A percentile compares a stretch with the other conserved stretches of the same genome.
Conservation (phyloP, 2,113 vertebrate genomes). For the Ophthalmolycus amberensis region DNA sequence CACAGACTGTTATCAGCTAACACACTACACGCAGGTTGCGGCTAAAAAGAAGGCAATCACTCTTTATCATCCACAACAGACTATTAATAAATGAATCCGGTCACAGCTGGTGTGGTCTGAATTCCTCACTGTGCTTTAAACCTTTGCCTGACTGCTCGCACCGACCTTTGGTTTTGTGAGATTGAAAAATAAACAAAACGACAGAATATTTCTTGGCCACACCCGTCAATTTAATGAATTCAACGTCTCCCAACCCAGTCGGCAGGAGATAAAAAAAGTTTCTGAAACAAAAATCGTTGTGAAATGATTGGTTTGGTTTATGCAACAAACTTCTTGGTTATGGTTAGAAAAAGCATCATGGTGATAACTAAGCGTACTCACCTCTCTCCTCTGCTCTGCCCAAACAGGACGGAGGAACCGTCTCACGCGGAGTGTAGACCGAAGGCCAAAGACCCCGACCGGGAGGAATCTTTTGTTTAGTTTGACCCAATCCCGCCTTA, state of each 20-base stretch:
- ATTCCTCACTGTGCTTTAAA: neutral
- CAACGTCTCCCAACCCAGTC: neutral
- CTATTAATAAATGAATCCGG: neutral
- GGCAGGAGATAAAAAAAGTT: neutral
- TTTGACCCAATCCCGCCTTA: too few species aligned
- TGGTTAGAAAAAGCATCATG: neutral
- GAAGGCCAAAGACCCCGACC: too few species aligned
- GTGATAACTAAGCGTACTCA: too few species aligned
- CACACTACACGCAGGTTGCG: neutral
- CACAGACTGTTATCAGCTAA: neutral
- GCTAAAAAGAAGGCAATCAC: neutral
- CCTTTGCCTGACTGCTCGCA: neutral
- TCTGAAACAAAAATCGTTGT: neutral
- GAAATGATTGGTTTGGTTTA: neutral
- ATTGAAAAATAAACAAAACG: neutral
- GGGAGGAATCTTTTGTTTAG: too few species aligned
- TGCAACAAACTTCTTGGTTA: neutral
- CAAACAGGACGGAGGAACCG: too few species aligned
- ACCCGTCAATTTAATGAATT: neutral
- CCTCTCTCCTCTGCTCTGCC: too few species aligned
- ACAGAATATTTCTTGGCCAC: neutral
- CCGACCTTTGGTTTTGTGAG: neutral
- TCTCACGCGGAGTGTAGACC: too few species aligned
- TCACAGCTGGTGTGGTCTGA: neutral
- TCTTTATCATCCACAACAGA: neutral